Evolutionary conservation across 2,797 vertebrate species (phyloP), one percentile per base, ranked within the genome.

Genomic region (Capromys pilorides): DNA sequence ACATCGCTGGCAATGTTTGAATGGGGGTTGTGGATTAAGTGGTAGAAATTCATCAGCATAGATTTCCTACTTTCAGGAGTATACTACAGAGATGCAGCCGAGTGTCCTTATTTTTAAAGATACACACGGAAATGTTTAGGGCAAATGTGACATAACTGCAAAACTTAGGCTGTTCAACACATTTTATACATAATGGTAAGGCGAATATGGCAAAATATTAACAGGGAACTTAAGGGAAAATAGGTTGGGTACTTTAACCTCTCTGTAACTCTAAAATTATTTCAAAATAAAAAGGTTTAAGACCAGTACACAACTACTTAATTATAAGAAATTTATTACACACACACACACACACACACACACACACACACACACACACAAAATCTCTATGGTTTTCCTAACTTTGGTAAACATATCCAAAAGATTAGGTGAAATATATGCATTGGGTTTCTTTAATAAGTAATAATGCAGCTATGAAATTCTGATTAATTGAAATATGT

Each of bases 331-430:
- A 82, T 92, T 51, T 77, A 86, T 62, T 88, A 36, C 41, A 62
- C 22, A 57, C 13, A 57, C 62, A 75, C 45, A n/a, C n/a, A n/a
- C n/a, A n/a, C n/a, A n/a, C n/a, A n/a, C n/a, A n/a, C n/a, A n/a
- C n/a, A n/a, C n/a, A n/a, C n/a, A n/a, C n/a, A n/a, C n/a, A n/a
- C n/a, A n/a, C n/a, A n/a, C n/a, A n/a, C n/a, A n/a, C n/a, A n/a
- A n/a, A n/a, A n/a, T n/a, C n/a, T n/a, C n/a, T 86, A 87, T 22
- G 33, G 18, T 77, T 77, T 92, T 59, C 61, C 89, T 61, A 89
- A n/a, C 66, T 89, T 54, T 49, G 11, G 90, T 89, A 82, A 88
- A 93, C 67, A 26, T 91, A 84, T 54, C 78, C 21, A 79, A 93
- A 71, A 90, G 45, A 41, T 80, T 67, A 84, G 57, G 3, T 73